These are phyloP conservation scores for Helicoverpa zea DNA, from an alignment of 1,140 invertebrate genomes.

Conservation along the genomic window DNA sequence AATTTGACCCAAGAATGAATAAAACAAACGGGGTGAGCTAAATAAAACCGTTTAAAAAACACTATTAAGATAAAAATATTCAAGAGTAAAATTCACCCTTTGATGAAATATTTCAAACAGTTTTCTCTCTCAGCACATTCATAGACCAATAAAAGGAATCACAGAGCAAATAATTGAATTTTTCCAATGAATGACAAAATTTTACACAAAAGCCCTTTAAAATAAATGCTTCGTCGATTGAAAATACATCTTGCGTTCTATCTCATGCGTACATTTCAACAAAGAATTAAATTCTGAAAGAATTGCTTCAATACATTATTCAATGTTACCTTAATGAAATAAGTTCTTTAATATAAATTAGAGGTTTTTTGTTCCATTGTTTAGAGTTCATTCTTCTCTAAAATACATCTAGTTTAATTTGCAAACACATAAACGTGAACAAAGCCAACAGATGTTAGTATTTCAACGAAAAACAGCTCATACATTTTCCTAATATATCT, in stretches of 20 bases:
- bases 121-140: background rate
- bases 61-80: too few species aligned
- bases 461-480: conserved; percentile 11
- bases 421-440: background rate
- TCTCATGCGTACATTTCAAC: background rate
- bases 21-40: too few species aligned
- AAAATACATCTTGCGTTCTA: background rate
- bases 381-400: background rate
- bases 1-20: too few species aligned
- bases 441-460: conserved; percentile 1
- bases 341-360: background rate
- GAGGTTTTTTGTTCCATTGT: background rate
- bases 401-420: background rate
- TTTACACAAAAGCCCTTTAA: background rate
- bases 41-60: too few species aligned
- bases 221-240: background rate
- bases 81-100: background rate
- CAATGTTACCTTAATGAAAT: background rate
- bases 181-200: conserved; percentile 28
- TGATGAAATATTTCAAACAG: background rate
- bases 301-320: background rate
- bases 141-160: background rate
- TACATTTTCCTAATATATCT: background rate
- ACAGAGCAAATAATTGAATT: conserved; percentile 6
- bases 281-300: background rate